Percentiles rank a stretch among this genome's conserved stretches.
Conservation (phyloP, 2,113 vertebrate genomes). For the Planiliza haematocheilus region DNA sequence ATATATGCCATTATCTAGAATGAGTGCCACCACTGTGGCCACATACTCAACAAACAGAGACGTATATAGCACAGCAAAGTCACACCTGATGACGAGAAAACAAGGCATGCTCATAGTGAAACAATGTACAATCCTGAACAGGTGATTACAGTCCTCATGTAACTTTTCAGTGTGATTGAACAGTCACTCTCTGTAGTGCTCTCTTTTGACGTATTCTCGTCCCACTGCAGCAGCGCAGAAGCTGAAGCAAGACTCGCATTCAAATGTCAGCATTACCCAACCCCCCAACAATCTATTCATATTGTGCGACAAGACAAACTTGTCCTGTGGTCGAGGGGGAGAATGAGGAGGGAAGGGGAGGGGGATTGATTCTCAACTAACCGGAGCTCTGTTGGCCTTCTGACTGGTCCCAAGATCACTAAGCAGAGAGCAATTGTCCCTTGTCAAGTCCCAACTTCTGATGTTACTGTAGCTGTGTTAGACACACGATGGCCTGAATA, state of each 20-base stretch:
- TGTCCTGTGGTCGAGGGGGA: slow-evolving; percentile 20
- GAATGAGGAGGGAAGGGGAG: too few relatives aligned
- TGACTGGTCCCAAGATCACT: too few relatives aligned
- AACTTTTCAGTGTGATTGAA: slow-evolving; percentile 24
- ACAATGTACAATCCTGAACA: slow-evolving; percentile 52
- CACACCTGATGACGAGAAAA: slow-evolving; percentile 50
- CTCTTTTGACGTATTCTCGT: slow-evolving; percentile 13
- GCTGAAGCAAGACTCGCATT: slow-evolving; percentile 47
- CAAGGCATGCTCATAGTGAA: slow-evolving; percentile 71
- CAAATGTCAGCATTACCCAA: slow-evolving; percentile 21
- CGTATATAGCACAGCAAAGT: slow-evolving; percentile 51
- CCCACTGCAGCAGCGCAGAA: slow-evolving; percentile 29
- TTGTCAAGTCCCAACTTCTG: too few relatives aligned
- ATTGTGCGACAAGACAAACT: slow-evolving; percentile 41
- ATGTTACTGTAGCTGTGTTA: too few relatives aligned
- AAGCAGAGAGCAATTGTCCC: too few relatives aligned
- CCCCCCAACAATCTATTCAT: slow-evolving; percentile 21
- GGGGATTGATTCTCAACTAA: slow-evolving; percentile 6
- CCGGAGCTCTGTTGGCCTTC: not conserved
- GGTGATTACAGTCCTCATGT: slow-evolving; percentile 35
- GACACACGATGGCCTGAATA: too few relatives aligned
- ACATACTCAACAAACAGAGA: slow-evolving; percentile 49
- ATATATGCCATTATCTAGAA: slow-evolving; percentile 49
- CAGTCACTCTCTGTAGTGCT: slow-evolving; percentile 1
- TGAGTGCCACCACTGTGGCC: slow-evolving; percentile 38